A percentile compares a stretch with the other conserved stretches of the same genome.
These are phyloP conservation scores for Nemotelus nigrinus DNA, from an alignment of 2,888 invertebrate species.

Conservation along the genomic window DNA sequence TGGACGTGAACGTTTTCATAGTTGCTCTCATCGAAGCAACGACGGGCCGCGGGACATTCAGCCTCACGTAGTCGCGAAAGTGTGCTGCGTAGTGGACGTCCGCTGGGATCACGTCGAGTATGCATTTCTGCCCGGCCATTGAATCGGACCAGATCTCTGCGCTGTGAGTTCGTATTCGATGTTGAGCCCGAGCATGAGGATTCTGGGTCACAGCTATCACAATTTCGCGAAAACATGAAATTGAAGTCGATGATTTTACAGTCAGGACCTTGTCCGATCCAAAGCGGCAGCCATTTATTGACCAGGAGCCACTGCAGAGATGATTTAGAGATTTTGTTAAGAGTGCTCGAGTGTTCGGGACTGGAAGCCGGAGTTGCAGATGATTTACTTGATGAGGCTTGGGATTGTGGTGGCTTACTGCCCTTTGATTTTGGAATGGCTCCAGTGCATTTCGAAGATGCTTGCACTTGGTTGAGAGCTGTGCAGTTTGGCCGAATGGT, in stretches of 20 bases:
- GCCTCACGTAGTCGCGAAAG: slow-evolving; percentile 60
- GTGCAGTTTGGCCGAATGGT: slow-evolving; percentile 2
- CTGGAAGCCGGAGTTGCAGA: slow-evolving; percentile 54
- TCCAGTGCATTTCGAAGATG: slow-evolving; percentile 47
- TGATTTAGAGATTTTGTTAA: slow-evolving; percentile 70
- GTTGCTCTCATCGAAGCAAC: slow-evolving; percentile 60
- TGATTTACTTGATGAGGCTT: slow-evolving; percentile 53
- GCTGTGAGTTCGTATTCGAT: slow-evolving; percentile 56
- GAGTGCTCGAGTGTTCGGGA: slow-evolving; percentile 57
- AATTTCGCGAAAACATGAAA: slow-evolving; percentile 65
- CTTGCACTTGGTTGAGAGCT: neutral
- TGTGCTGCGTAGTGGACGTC: slow-evolving; percentile 60
- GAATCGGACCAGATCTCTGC: slow-evolving; percentile 62
- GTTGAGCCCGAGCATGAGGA: slow-evolving; percentile 47
- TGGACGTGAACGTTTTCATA: slow-evolving; percentile 64
- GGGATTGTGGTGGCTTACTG: slow-evolving; percentile 53
- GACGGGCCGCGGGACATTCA: slow-evolving; percentile 50
- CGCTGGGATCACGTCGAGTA: slow-evolving; percentile 54
- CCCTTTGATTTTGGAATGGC: slow-evolving; percentile 50
- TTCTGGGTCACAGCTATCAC: slow-evolving; percentile 60
- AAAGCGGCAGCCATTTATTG: slow-evolving; percentile 73
- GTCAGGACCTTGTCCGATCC: slow-evolving; percentile 69
- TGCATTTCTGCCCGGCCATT: slow-evolving; percentile 60
- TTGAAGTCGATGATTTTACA: slow-evolving; percentile 68
- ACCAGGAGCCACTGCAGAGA: slow-evolving; percentile 74